Conservation (phyloP, 1,140 invertebrate species). For the Drosophila paulistorum region DNA sequence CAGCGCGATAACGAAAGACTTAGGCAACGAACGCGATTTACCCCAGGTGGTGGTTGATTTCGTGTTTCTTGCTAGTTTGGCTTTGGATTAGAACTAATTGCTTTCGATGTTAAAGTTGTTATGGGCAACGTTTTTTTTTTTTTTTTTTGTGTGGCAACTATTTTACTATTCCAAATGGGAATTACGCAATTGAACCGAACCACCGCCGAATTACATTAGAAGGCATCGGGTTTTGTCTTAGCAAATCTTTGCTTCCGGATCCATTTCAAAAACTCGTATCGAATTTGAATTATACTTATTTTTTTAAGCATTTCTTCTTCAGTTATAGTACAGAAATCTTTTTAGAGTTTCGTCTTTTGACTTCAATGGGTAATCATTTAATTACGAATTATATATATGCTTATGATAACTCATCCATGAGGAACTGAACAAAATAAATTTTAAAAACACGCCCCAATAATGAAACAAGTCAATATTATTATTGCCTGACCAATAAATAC, state of each 20-base stretch:
- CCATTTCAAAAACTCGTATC: no score
- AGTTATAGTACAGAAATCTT: no score
- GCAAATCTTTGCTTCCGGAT: not conserved
- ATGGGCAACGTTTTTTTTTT: slow-evolving; percentile 18
- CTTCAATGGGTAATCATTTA: no score
- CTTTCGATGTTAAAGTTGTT: slow-evolving; percentile 6
- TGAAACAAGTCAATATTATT: slow-evolving; percentile 16
- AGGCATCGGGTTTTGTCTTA: not conserved
- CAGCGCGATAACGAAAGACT: slow-evolving; percentile 62
- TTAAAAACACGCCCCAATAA: slow-evolving; percentile 17
- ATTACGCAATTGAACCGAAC: not conserved
- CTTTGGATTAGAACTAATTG: slow-evolving; percentile 48
- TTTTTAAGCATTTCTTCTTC: no score
- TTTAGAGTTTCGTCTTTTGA: no score
- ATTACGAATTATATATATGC: not conserved
- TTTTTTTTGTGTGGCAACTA: not conserved
- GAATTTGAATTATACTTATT: no score
- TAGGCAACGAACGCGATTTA: slow-evolving; percentile 68
- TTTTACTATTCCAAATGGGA: not conserved
- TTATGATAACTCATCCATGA: not conserved
- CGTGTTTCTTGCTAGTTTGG: slow-evolving; percentile 10
- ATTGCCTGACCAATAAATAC: slow-evolving; percentile 14
- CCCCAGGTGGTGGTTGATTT: slow-evolving; percentile 31
- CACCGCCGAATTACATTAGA: not conserved
- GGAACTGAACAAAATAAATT: slow-evolving; percentile 17